Conservation (phyloP, 1,140 invertebrate species). For the Drosophila nikananu region DNA sequence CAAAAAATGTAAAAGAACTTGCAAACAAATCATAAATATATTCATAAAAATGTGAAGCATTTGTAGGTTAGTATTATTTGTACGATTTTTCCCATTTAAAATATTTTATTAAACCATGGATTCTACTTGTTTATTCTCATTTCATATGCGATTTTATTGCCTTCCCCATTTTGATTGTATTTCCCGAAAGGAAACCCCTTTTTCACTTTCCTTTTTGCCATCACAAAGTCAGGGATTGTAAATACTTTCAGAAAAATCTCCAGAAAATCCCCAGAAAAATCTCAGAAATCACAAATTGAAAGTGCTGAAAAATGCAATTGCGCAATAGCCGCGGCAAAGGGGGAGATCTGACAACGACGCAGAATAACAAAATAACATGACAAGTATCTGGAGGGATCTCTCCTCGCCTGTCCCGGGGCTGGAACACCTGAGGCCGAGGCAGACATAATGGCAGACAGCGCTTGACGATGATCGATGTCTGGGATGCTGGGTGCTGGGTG, state of each 20-base stretch:
- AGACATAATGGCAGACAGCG: conserved; percentile 30
- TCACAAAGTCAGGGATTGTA: neutral
- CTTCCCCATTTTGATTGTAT: neutral
- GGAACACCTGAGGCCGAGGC: conserved; percentile 59
- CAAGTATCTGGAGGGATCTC: conserved; percentile 46
- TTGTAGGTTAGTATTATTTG: no score
- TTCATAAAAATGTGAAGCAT: no score
- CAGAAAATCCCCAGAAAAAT: conserved; percentile 2
- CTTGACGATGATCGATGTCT: conserved; percentile 75
- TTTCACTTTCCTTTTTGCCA: neutral
- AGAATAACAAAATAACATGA: conserved; percentile 59
- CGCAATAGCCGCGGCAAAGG: conserved; percentile 27
- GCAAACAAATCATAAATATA: neutral
- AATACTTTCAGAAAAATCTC: conserved; percentile 1
- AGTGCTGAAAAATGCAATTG: conserved; percentile 45
- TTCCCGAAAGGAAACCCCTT: neutral
- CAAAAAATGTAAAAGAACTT: neutral
- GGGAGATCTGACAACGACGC: conserved; percentile 33
- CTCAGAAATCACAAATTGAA: neutral
- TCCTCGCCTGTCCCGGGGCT: neutral
- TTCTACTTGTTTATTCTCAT: neutral
- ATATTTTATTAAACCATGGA: accelerated
- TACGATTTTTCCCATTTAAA: no score
- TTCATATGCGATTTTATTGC: neutral
- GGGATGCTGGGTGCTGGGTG: conserved; percentile 36